Percentiles rank a stretch among this genome's conserved stretches.
phyloP scores from a whole-genome alignment of 2,797 vertebrate genomes.

The Nyctalus aviator region DNA sequence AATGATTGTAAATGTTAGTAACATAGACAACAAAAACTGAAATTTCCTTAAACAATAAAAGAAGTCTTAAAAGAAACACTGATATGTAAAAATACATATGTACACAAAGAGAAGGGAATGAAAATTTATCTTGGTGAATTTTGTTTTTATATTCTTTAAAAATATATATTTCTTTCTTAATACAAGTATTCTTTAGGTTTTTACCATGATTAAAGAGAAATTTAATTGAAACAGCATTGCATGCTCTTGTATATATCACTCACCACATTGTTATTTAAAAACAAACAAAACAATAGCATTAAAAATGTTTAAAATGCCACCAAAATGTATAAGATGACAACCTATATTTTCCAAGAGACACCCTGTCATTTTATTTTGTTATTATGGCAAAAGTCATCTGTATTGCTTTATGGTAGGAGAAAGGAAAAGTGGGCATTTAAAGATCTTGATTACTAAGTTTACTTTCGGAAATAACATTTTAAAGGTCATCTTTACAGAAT shows the following conservation, averaged over 20 bases:
- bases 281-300: neutral
- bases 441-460: constrained; percentile 29
- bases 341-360: neutral
- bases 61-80: neutral
- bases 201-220: neutral
- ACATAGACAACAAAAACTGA: neutral
- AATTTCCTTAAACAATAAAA: neutral
- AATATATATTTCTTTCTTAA: neutral
- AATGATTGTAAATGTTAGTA: neutral
- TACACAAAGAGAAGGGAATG: neutral
- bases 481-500: neutral
- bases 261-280: neutral
- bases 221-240: neutral
- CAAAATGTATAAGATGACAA: neutral
- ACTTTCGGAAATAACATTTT: neutral
- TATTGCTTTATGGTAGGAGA: neutral
- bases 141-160: neutral
- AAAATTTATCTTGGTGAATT: neutral
- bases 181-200: neutral
- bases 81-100: neutral
- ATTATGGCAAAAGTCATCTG: neutral
- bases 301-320: neutral
- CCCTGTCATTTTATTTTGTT: neutral
- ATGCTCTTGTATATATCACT: neutral
- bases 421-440: constrained; percentile 11